Conservation (phyloP, 2,888 invertebrate genomes). For the Bruchidius siliquastri region DNA sequence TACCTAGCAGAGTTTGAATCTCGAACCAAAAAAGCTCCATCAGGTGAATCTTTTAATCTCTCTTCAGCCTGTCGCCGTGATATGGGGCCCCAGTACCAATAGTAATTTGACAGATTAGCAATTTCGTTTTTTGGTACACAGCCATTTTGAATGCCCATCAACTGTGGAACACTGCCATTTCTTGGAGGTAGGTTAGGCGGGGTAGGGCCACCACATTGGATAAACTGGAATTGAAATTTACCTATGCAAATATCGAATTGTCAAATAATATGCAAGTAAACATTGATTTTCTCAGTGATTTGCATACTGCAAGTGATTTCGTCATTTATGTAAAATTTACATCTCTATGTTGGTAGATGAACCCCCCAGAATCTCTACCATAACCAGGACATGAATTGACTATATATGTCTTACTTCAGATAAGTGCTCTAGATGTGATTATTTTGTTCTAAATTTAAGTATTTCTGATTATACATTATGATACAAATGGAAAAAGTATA, state of each 20-base stretch:
- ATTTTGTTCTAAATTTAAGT: too few relatives aligned
- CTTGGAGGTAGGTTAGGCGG: constrained; percentile 17
- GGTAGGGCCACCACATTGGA: constrained; percentile 6
- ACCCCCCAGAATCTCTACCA: too few relatives aligned
- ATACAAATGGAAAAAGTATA: too few relatives aligned
- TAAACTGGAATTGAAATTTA: constrained; percentile 1
- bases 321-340: too few relatives aligned
- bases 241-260: neutral
- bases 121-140: constrained; percentile 35
- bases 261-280: neutral
- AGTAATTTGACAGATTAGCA: constrained; percentile 49
- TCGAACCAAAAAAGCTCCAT: constrained; percentile 74
- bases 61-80: constrained; percentile 67
- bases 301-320: too few relatives aligned
- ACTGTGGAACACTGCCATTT: constrained; percentile 16
- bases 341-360: too few relatives aligned
- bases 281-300: too few relatives aligned
- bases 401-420: too few relatives aligned
- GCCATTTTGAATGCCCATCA: constrained; percentile 7
- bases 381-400: too few relatives aligned
- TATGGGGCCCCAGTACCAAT: constrained; percentile 82
- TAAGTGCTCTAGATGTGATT: too few relatives aligned
- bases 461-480: too few relatives aligned
- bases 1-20: constrained; percentile 66
- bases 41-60: constrained; percentile 62